Evolutionary conservation across 1,140 invertebrate species (phyloP).

Genomic region (Lordiphosa clarofinis): DNA sequence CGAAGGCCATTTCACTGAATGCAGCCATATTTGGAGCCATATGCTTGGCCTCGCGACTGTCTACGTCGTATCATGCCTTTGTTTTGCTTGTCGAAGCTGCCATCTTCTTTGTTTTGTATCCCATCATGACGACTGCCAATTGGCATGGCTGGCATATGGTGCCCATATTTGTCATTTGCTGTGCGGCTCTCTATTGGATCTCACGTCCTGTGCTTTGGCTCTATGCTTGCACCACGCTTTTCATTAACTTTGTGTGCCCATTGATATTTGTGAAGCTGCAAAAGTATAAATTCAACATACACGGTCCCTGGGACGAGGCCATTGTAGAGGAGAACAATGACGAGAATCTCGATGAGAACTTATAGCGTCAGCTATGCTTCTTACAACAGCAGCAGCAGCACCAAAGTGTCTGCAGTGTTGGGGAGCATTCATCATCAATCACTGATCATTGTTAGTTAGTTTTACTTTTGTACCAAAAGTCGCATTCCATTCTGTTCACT

Average conservation of each 20-base stretch:
- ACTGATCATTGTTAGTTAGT: background rate
- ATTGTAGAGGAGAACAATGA: constrained; percentile 82
- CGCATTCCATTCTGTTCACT: too few species aligned
- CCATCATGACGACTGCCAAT: constrained; percentile 86
- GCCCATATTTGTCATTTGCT: constrained; percentile 60
- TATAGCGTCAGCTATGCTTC: constrained; percentile 70
- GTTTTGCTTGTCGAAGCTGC: constrained; percentile 92
- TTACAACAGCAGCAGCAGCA: constrained; percentile 41
- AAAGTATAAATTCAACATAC: constrained; percentile 94
- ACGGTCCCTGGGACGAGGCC: constrained; percentile 98
- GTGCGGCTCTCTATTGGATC: constrained; percentile 81
- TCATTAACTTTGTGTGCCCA: constrained; percentile 89
- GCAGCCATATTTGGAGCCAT: constrained; percentile 95
- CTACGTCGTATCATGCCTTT: constrained; percentile 92
- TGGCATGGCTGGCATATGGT: constrained; percentile 72
- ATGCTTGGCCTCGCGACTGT: constrained; percentile 94
- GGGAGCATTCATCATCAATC: constrained; percentile 38
- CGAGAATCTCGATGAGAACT: constrained; percentile 67
- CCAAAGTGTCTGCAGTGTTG: constrained; percentile 41
- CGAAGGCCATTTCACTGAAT: constrained; percentile 92
- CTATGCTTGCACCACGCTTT: constrained; percentile 83
- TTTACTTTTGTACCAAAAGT: too few species aligned
- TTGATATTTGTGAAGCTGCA: constrained; percentile 90
- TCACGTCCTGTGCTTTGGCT: constrained; percentile 82
- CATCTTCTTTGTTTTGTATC: constrained; percentile 93